A percentile compares a stretch with the other conserved stretches of the same genome.
Conservation (phyloP, 2,888 invertebrate genomes). For the Nomada hirtipes region DNA sequence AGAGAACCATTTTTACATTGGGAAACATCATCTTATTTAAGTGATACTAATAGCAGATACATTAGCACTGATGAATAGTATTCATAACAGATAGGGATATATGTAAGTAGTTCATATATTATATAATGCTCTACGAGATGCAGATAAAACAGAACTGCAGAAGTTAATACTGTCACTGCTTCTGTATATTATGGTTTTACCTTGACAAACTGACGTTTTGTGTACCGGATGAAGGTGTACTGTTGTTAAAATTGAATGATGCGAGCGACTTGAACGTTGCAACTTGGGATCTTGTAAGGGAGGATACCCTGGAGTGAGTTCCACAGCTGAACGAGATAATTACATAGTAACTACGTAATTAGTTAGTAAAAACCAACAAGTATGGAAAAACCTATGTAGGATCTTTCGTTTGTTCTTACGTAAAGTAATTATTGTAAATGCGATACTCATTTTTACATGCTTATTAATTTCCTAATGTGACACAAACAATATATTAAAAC, state of each 20-base stretch:
- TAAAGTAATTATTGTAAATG: neutral
- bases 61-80: neutral
- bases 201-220: conserved; percentile 78
- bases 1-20: neutral
- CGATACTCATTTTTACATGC: conserved; percentile 37
- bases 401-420: conserved; percentile 1
- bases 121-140: neutral
- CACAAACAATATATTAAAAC: conserved; percentile 19
- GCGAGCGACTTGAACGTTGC: conserved; percentile 86
- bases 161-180: conserved; percentile 10
- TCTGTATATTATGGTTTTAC: conserved; percentile 68
- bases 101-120: neutral
- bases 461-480: conserved; percentile 17
- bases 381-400: neutral
- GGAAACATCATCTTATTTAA: neutral
- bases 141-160: neutral
- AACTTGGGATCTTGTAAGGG: conserved; percentile 86
- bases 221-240: conserved; percentile 80
- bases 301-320: conserved; percentile 86
- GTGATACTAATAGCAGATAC: too few relatives aligned
- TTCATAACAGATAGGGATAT: neutral
- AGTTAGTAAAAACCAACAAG: conserved; percentile 13
- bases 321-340: conserved; percentile 82
- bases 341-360: conserved; percentile 59
- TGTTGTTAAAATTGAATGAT: conserved; percentile 86